These are phyloP conservation scores for Eupristina koningsbergeri DNA, from an alignment of 1,140 invertebrate genomes.

Conservation along the genomic window DNA sequence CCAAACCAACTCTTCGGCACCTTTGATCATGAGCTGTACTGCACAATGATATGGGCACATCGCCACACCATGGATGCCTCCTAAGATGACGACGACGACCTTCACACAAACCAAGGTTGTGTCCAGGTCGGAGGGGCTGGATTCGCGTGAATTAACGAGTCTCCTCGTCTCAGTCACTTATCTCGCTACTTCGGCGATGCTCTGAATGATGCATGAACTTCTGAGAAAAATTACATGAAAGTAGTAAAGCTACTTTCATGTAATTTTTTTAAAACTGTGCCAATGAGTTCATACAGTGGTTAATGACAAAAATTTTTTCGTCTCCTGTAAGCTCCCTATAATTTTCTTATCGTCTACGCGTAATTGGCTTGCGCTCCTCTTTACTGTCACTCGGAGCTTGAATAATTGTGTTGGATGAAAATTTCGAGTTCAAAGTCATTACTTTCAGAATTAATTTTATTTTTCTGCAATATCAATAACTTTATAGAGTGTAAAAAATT, in stretches of 20 bases:
- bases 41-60: too few species aligned
- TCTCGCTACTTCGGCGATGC: neutral
- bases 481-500: too few species aligned
- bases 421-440: neutral
- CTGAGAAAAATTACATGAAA: neutral
- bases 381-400: neutral
- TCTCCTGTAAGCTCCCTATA: neutral
- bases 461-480: neutral
- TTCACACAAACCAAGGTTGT: neutral
- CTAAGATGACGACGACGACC: too few species aligned
- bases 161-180: neutral
- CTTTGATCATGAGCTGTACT: too few species aligned
- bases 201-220: slow-evolving; percentile 3
- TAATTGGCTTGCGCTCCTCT: neutral
- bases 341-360: slow-evolving; percentile 1
- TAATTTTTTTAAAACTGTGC: slow-evolving; percentile 7
- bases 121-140: neutral
- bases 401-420: neutral
- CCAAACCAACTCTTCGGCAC: neutral
- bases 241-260: too few species aligned
- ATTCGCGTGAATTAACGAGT: neutral
- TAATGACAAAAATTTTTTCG: neutral
- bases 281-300: neutral
- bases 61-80: too few species aligned
- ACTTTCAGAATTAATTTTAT: neutral